A percentile compares a stretch with the other conserved stretches of the same genome.
Evolutionary conservation across 2,113 vertebrate species (phyloP).

Genomic region (Centropus unirufus): DNA sequence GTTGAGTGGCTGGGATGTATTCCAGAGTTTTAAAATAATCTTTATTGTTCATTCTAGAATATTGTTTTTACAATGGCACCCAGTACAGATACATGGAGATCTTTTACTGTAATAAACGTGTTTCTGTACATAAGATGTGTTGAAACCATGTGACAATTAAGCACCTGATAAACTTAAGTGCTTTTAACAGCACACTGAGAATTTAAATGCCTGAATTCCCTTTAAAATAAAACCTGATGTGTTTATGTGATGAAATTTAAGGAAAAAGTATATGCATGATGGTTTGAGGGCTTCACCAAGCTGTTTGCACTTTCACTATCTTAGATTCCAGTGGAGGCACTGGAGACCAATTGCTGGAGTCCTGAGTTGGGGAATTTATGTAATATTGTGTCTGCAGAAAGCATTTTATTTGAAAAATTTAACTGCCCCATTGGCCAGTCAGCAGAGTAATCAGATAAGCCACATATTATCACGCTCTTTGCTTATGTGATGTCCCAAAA

Average conservation of each 20-base stretch:
- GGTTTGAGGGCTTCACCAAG: background rate
- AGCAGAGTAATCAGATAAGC: background rate
- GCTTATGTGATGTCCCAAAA: background rate
- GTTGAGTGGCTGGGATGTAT: background rate
- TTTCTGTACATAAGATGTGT: background rate
- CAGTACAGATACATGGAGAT: background rate
- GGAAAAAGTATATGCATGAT: background rate
- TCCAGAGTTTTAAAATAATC: background rate
- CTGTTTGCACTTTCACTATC: background rate
- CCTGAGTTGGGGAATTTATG: background rate
- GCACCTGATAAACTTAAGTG: background rate
- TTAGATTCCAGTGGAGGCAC: background rate
- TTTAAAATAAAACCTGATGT: background rate
- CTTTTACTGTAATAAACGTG: background rate
- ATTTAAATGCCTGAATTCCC: background rate
- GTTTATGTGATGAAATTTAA: background rate
- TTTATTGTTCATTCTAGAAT: background rate
- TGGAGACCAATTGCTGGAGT: background rate
- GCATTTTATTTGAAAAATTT: background rate
- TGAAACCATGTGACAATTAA: background rate
- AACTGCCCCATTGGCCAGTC: background rate
- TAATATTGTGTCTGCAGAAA: background rate
- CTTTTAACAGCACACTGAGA: background rate
- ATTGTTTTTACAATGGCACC: background rate
- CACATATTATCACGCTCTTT: background rate